phyloP scores from a whole-genome alignment of 2,888 invertebrate genomes.

The Drepana falcataria region DNA sequence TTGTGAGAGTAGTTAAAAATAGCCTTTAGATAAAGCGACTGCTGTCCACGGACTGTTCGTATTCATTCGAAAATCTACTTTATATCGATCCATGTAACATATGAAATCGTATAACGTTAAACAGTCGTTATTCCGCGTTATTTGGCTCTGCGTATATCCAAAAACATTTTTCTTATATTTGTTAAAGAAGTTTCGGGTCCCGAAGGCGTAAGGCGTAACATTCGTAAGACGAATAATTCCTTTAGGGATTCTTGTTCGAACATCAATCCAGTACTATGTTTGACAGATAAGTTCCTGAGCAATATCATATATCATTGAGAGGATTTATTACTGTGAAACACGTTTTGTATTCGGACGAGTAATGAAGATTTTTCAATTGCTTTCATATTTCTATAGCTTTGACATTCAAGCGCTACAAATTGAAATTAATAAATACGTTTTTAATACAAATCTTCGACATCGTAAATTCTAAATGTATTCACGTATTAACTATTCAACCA shows the following conservation, averaged over 20 bases:
- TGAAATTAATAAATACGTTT: no score
- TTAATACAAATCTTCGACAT: no score
- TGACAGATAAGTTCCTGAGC: conserved; percentile 36
- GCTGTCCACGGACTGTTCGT: neutral
- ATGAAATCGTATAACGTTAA: neutral
- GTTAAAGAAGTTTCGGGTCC: conserved; percentile 33
- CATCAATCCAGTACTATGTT: conserved; percentile 51
- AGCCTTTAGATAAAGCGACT: no score
- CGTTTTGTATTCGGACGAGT: neutral
- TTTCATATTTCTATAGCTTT: neutral
- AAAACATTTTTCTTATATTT: conserved; percentile 30
- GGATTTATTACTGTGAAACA: conserved; percentile 7
- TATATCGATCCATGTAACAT: neutral
- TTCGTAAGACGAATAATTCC: conserved; percentile 22
- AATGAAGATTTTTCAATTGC: neutral
- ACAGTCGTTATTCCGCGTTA: neutral
- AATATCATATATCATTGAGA: conserved; percentile 41
- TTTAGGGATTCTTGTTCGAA: conserved; percentile 29
- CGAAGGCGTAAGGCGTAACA: conserved; percentile 25
- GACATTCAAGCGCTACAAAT: neutral
- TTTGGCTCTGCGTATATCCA: neutral
- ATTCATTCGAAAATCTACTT: neutral
- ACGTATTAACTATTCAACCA: no score
- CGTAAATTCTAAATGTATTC: no score
- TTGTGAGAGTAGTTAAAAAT: no score